Percentiles rank a stretch among this genome's conserved stretches.
Evolutionary conservation across 2,888 invertebrate species (phyloP).

Genomic region (Lithophane leautieri): DNA sequence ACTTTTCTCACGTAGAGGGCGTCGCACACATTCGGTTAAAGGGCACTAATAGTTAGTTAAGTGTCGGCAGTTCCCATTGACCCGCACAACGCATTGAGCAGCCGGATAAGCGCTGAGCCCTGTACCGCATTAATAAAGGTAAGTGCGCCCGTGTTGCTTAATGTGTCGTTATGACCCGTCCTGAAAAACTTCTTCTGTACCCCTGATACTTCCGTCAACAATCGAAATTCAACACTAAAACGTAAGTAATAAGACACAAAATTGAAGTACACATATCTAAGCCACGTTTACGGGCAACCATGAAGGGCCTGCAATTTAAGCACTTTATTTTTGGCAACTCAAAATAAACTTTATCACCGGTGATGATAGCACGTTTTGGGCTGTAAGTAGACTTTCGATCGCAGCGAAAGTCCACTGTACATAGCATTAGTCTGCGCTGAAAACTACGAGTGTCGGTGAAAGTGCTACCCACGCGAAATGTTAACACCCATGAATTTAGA

Average conservation of each 20-base stretch:
- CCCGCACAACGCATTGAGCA: slow-evolving; percentile 75
- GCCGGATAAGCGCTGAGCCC: slow-evolving; percentile 80
- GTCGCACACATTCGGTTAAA: slow-evolving; percentile 60
- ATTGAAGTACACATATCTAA: slow-evolving; percentile 59
- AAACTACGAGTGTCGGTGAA: slow-evolving; percentile 76
- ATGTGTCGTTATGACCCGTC: slow-evolving; percentile 87
- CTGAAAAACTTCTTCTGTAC: slow-evolving; percentile 86
- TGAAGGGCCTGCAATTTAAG: slow-evolving; percentile 82
- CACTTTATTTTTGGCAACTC: slow-evolving; percentile 65
- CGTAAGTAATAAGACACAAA: slow-evolving; percentile 67
- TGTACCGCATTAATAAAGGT: slow-evolving; percentile 89
- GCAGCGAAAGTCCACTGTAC: slow-evolving; percentile 71
- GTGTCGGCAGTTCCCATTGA: slow-evolving; percentile 74
- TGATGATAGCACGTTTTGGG: slow-evolving; percentile 64
- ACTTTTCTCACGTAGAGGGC: slow-evolving; percentile 59
- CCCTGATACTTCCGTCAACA: slow-evolving; percentile 68
- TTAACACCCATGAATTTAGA: slow-evolving; percentile 69
- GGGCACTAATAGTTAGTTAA: slow-evolving; percentile 76
- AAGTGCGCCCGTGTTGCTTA: slow-evolving; percentile 86
- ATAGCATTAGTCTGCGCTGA: slow-evolving; percentile 74
- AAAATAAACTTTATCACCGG: slow-evolving; percentile 75
- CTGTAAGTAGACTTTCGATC: slow-evolving; percentile 74
- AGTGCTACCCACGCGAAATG: slow-evolving; percentile 75
- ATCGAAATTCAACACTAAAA: slow-evolving; percentile 69
- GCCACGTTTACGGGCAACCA: slow-evolving; percentile 80